phyloP scores from a whole-genome alignment of 1,140 invertebrate species.

The Drosophila takahashii region DNA sequence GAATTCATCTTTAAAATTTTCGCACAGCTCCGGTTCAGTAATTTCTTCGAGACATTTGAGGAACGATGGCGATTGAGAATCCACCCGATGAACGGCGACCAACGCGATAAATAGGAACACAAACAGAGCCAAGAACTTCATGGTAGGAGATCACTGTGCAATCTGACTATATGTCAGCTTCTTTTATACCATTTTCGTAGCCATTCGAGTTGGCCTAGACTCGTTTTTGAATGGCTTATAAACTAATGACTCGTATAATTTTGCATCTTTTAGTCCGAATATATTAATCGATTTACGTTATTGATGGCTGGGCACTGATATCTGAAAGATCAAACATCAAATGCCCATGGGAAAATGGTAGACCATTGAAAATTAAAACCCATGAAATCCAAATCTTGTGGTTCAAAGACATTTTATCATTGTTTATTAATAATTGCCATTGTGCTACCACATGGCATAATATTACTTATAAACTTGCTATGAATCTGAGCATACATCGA shows the following conservation, averaged over 20 bases:
- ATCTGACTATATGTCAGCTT: slow-evolving; percentile 7
- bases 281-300: slow-evolving; percentile 3
- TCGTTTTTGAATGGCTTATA: slow-evolving; percentile 6
- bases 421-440: slow-evolving; percentile 1
- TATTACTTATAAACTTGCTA: neutral
- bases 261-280: slow-evolving; percentile 10
- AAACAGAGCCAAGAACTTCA: slow-evolving; percentile 10
- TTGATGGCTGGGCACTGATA: neutral
- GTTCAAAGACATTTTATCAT: slow-evolving; percentile 2
- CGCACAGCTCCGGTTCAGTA: neutral
- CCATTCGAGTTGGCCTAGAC: slow-evolving; percentile 1
- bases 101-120: neutral
- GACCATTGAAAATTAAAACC: neutral
- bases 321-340: neutral
- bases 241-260: slow-evolving; percentile 4
- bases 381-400: neutral
- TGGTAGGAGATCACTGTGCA: slow-evolving; percentile 5
- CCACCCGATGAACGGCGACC: neutral
- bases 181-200: slow-evolving; percentile 4
- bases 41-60: neutral
- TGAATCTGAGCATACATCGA: neutral
- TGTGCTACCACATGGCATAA: slow-evolving; percentile 1
- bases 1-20: slow-evolving; percentile 1
- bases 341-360: neutral
- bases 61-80: neutral